phyloP scores from a whole-genome alignment of 2,113 vertebrate genomes.

The Nesogale talazaci region DNA sequence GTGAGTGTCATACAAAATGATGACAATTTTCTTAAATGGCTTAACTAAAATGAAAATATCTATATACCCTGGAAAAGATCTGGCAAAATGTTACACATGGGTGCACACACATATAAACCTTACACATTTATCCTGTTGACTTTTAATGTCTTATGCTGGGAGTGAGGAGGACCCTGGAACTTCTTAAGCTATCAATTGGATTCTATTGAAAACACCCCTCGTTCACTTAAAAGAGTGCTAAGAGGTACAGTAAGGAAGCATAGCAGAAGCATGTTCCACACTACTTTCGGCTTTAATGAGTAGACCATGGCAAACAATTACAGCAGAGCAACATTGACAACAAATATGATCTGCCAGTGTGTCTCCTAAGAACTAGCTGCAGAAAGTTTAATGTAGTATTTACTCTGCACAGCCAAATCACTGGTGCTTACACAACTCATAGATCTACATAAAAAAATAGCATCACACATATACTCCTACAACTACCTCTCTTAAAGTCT shows the following conservation, averaged over 20 bases:
- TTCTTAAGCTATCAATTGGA: conserved; percentile 2
- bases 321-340: neutral
- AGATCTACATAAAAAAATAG: neutral
- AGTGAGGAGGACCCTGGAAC: neutral
- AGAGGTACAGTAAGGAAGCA: neutral
- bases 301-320: conserved; percentile 25
- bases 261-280: neutral
- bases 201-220: conserved; percentile 1
- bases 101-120: conserved; percentile 50
- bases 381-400: neutral
- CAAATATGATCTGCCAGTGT: neutral
- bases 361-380: neutral
- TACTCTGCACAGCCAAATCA: conserved; percentile 6
- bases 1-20: conserved; percentile 84
- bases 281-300: conserved; percentile 1
- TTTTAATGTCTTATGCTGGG: conserved; percentile 65
- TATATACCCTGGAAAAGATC: conserved; percentile 80
- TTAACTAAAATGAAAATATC: conserved; percentile 87
- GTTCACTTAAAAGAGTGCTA: neutral
- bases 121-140: conserved; percentile 67
- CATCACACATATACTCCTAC: conserved; percentile 13
- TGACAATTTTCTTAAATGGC: conserved; percentile 85
- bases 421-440: conserved; percentile 9
- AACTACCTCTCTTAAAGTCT: conserved; percentile 29
- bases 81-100: conserved; percentile 76